phyloP scores from a whole-genome alignment of 1,140 invertebrate species.

The Dendroctonus ponderosae region DNA sequence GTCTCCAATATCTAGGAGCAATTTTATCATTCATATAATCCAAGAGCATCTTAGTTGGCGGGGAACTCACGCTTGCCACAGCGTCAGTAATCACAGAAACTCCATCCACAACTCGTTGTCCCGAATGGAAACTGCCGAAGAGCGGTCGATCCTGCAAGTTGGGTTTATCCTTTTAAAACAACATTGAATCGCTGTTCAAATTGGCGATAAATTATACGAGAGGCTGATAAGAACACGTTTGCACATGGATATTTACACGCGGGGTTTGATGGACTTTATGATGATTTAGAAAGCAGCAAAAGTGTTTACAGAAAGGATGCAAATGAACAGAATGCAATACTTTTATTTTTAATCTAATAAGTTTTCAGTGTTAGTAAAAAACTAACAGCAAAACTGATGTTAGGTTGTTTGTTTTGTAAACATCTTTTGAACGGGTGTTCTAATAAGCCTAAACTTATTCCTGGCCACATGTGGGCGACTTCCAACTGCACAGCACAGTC shows the following conservation, averaged over 20 bases:
- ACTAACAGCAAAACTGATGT: no score
- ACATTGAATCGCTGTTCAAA: background rate
- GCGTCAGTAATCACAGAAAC: constrained; percentile 71
- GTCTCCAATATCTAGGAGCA: constrained; percentile 78
- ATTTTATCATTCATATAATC: constrained; percentile 77
- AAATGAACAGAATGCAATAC: no score
- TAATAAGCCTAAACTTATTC: constrained; percentile 55
- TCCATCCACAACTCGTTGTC: constrained; percentile 73
- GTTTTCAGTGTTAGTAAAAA: no score
- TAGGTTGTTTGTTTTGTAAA: background rate
- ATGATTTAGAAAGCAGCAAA: background rate
- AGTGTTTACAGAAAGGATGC: background rate
- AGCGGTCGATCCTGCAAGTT: constrained; percentile 47
- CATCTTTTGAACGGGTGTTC: constrained; percentile 18
- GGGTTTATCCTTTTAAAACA: constrained; percentile 41
- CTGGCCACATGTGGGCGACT: constrained; percentile 78
- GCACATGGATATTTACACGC: no score
- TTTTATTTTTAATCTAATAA: no score
- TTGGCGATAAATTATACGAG: background rate
- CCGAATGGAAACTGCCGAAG: constrained; percentile 63
- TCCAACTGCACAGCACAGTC: constrained; percentile 65
- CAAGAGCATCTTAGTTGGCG: constrained; percentile 67
- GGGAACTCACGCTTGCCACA: constrained; percentile 65
- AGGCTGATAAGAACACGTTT: constrained; percentile 33
- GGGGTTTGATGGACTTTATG: no score